A percentile compares a stretch with the other conserved stretches of the same genome.
Evolutionary conservation across 2,113 vertebrate species (phyloP).

Genomic region (Petrocephalus zakoni): DNA sequence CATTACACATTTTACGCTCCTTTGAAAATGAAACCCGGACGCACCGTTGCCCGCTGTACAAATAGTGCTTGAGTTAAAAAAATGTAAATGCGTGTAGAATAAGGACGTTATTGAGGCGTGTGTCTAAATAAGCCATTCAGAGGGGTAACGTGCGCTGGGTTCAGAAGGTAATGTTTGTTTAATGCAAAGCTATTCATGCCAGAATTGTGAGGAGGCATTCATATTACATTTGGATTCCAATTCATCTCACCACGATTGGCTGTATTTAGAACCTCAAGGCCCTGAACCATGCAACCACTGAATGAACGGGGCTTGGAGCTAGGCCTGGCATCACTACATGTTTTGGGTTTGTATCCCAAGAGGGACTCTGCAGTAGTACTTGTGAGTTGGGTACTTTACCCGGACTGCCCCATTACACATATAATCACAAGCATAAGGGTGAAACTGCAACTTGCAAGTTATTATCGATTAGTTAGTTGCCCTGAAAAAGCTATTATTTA

Average conservation of each 20-base stretch:
- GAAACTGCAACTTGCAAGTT: background rate
- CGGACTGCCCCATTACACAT: background rate
- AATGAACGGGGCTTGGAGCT: background rate
- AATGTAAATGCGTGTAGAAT: background rate
- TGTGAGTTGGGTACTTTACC: background rate
- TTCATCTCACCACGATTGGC: background rate
- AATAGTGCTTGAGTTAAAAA: background rate
- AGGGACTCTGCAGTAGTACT: background rate
- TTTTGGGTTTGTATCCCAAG: background rate
- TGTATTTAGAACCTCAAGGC: background rate
- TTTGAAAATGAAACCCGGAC: background rate
- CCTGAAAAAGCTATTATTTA: background rate
- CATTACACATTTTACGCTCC: background rate
- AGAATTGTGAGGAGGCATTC: background rate
- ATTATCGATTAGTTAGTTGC: background rate
- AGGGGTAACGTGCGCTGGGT: background rate
- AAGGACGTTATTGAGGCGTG: background rate
- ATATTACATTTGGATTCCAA: background rate
- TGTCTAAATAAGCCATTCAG: background rate
- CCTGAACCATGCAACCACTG: background rate
- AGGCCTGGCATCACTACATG: background rate
- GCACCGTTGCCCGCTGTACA: background rate
- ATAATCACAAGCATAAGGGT: background rate
- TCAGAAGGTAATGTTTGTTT: conserved; percentile 12
- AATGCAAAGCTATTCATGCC: background rate